These are phyloP conservation scores for Pipistrellus pipistrellus DNA, from an alignment of 2,797 vertebrate species.

Conservation along the genomic window DNA sequence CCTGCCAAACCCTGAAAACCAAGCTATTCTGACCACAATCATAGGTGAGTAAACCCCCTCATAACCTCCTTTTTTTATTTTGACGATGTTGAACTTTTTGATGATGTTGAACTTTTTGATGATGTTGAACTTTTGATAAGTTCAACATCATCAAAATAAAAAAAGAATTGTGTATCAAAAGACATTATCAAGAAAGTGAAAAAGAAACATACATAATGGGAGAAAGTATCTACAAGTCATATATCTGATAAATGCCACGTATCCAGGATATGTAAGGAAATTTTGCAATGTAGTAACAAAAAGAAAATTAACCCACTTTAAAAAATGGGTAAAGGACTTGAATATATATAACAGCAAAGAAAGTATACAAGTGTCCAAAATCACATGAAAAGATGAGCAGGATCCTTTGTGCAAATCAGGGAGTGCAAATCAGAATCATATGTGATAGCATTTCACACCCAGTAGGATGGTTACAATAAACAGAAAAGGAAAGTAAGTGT, in stretches of 20 bases:
- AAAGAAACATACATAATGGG: neutral
- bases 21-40: neutral
- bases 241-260: neutral
- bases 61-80: neutral
- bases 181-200: neutral
- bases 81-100: too few species aligned
- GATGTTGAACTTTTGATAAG: neutral
- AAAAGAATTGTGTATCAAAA: neutral
- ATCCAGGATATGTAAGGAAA: neutral
- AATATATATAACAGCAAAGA: conserved; percentile 12
- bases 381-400: neutral
- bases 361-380: neutral
- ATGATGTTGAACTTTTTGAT: too few species aligned
- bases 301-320: neutral
- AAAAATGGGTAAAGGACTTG: neutral
- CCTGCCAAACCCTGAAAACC: neutral
- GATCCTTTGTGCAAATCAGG: neutral
- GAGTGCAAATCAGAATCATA: conserved; percentile 7
- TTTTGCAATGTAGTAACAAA: neutral
- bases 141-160: neutral
- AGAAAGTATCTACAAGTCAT: neutral
- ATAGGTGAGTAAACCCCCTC: neutral
- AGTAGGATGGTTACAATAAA: neutral
- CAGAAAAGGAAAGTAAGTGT: neutral
- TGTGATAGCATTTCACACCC: neutral